Evolutionary conservation across 2,113 vertebrate genomes (phyloP), one percentile per base, ranked within the genome.

Genomic region (Cinclus mexicanus): DNA sequence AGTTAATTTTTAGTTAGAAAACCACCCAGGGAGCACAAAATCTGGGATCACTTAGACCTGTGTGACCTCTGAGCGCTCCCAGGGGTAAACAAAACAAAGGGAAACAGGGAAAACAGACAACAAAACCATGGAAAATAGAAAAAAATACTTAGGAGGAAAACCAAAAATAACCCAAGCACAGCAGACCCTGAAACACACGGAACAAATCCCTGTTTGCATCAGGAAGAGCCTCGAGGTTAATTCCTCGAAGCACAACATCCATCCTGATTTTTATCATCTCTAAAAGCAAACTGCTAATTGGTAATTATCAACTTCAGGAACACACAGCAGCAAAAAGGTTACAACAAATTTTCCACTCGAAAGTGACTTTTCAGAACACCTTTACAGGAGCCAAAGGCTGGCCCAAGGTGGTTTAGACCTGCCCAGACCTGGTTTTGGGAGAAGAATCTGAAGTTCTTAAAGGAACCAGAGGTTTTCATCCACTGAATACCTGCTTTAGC

Each of bases 101-200:
- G 10, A 69, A 42, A 49, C 22, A 12, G 47, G 33, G 42, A 56
- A 47, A 33, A 23, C 2, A 61, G 12, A 23, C 8, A 31, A 31
- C 7, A 49, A 63, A 77, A 28, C 3, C 10, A 56, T 0, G 1
- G 46, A 19, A 72, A 59, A n/a, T 0, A 28, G 12, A 56, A 52
- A 35, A 52, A 35, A 42, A 33, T 0, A 12, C 15, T 41, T 13
- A 50, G 29, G 19, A 35, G 33, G 21, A 13, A 76, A 80, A 53
- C 2, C 2, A 12, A 19, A 44, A 35, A 11, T 4, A 21, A 7
- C 5, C 4, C 28, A 65, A 14, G 7, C 23, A 31, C 28, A 24
- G 1, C 15, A 26, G 23, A 46, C 11, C 12, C 78, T 44, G 39
- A 42, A 65, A 80, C 75, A 50, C 63, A 72, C 0, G 5, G 31